A percentile compares a stretch with the other conserved stretches of the same genome.
Conservation (phyloP, 1,140 invertebrate species). For the Cyrtorhinus lividipennis region DNA sequence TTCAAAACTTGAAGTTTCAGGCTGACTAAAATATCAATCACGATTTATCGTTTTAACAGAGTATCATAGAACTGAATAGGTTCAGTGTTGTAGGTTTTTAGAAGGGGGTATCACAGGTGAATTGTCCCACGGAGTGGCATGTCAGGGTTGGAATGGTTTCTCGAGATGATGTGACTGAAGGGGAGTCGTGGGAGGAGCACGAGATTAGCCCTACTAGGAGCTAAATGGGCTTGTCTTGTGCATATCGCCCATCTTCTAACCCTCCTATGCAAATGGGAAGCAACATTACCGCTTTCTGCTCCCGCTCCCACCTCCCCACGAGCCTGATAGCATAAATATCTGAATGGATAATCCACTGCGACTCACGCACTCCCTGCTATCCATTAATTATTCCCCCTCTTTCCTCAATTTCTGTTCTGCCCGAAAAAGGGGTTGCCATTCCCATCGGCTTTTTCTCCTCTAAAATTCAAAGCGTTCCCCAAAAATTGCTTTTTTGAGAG, state of each 20-base stretch:
- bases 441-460: neutral
- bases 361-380: neutral
- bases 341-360: slow-evolving; percentile 6
- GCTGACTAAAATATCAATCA: no score
- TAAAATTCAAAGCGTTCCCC: neutral
- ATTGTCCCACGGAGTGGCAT: no score
- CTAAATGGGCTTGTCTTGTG: slow-evolving; percentile 3
- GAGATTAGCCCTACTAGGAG: neutral
- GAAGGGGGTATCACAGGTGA: no score
- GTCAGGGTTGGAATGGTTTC: no score
- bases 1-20: no score
- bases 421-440: neutral
- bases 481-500: neutral
- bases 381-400: slow-evolving; percentile 3
- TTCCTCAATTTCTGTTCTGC: neutral
- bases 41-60: no score
- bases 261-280: slow-evolving; percentile 1
- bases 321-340: slow-evolving; percentile 6
- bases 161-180: neutral
- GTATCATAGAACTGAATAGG: no score
- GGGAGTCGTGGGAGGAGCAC: no score
- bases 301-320: no score
- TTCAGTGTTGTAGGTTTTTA: no score
- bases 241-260: neutral
- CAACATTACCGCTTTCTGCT: slow-evolving; percentile 5